Percentiles rank a stretch among this genome's conserved stretches.
Conservation (phyloP, 2,888 invertebrate species). For the Scelioninae gen. 2 region DNA sequence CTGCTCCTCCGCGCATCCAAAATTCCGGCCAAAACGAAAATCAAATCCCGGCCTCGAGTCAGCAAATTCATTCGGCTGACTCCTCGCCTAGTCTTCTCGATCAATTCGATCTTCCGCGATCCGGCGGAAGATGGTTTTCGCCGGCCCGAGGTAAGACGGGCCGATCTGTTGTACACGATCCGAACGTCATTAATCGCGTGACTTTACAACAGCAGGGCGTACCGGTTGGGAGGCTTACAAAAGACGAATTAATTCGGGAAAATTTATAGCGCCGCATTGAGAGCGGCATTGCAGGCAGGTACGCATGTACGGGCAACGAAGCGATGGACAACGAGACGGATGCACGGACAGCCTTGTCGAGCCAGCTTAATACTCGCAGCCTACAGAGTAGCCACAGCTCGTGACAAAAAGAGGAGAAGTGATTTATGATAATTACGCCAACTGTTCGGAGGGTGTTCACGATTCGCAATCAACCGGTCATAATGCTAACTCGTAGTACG, state of each 20-base stretch:
- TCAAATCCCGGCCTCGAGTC: too few relatives aligned
- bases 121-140: too few relatives aligned
- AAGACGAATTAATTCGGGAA: slow-evolving; percentile 70
- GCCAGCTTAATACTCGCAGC: slow-evolving; percentile 58
- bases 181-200: slow-evolving; percentile 62
- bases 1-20: too few relatives aligned
- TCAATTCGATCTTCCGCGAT: too few relatives aligned
- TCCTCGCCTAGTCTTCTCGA: too few relatives aligned
- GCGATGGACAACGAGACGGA: slow-evolving; percentile 61
- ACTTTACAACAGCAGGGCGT: slow-evolving; percentile 61
- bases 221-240: slow-evolving; percentile 61
- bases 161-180: slow-evolving; percentile 36
- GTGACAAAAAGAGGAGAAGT: slow-evolving; percentile 60
- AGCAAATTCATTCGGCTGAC: too few relatives aligned
- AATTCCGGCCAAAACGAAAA: too few relatives aligned
- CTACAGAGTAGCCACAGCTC: slow-evolving; percentile 58
- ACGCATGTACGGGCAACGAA: slow-evolving; percentile 62
- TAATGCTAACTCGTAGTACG: slow-evolving; percentile 58
- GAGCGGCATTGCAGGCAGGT: slow-evolving; percentile 59
- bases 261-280: slow-evolving; percentile 65
- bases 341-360: slow-evolving; percentile 55
- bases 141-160: too few relatives aligned
- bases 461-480: slow-evolving; percentile 66
- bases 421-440: slow-evolving; percentile 72
- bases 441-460: slow-evolving; percentile 65